Base-by-base conservation (phyloP, 2,113 vertebrate genomes). In the Irena cyanogastra region DNA sequence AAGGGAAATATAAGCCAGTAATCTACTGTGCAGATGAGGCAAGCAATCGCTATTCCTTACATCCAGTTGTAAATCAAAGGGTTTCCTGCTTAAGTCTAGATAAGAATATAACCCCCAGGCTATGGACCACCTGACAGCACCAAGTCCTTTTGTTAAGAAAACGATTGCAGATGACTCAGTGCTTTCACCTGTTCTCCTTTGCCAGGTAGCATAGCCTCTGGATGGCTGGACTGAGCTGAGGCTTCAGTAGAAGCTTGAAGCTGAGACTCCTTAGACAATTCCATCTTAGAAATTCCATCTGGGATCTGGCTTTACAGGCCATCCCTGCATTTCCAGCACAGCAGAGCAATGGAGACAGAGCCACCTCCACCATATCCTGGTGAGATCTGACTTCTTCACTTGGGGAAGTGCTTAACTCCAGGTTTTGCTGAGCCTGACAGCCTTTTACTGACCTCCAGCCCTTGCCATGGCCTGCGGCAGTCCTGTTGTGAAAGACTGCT, bases 131-230 rank as follows among this genome's bases (percentile, higher is more conserved):
- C 91, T 94, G 70, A 90, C 70, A 85, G 33, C 61, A 90, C 33
- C 9, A 16, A 81, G 49, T 44, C 86, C 65, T 92, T 96, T 93
- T 94, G 92, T 95, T 78, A 92, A 56, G 57, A 57, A 87, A 88
- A 83, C 89, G 6, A 72, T 35, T 78, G 90, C 83, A 72, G 88
- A 81, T 90, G 91, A 94, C 47, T 92, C 68, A 94, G 37, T 64
- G 50, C 76, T 90, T 92, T 96, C 90, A 92, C 76, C 83, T 88
- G 60, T 54, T 86, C 69, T 68, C 16, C 85, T 77, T 56, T 92
- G 79, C 79, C 85, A 89, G 83, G 70, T 27, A 50, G 27, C 52
- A 45, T 71, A 90, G 92, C 56, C 60, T 81, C 59, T 30, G 33
- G 37, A 18, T 7, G 27, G 26, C 65, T 53, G 28, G 23, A 30